phyloP scores from a whole-genome alignment of 2,113 vertebrate species.

The Triplophysa dalaica region DNA sequence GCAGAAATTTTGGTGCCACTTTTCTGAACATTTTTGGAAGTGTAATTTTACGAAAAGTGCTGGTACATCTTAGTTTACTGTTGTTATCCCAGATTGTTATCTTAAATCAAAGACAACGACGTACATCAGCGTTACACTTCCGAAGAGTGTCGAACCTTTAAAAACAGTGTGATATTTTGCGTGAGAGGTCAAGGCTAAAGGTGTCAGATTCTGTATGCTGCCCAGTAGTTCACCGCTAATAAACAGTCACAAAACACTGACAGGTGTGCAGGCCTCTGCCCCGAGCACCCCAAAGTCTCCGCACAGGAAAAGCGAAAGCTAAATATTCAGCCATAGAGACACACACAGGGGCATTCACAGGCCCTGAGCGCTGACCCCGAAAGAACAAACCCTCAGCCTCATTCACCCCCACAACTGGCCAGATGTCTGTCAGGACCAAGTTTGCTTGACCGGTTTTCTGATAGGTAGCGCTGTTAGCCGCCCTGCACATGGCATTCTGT shows the following conservation, averaged over 20 bases:
- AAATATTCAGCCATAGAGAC: conserved; percentile 58
- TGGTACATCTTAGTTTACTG: neutral
- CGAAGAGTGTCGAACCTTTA: neutral
- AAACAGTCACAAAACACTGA: conserved; percentile 59
- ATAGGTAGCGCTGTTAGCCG: conserved; percentile 10
- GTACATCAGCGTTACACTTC: conserved; percentile 14
- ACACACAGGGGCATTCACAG: conserved; percentile 32
- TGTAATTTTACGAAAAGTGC: neutral
- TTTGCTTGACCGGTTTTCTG: conserved; percentile 7
- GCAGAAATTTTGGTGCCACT: no score
- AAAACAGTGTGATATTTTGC: conserved; percentile 12
- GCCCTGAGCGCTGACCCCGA: conserved; percentile 64
- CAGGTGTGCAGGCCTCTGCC: conserved; percentile 67
- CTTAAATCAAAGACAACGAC: neutral
- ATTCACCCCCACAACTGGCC: conserved; percentile 44
- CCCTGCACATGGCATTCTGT: conserved; percentile 60
- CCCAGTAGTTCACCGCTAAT: conserved; percentile 40
- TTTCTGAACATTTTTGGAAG: no score
- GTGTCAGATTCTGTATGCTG: conserved; percentile 41
- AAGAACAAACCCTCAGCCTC: conserved; percentile 44
- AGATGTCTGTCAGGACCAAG: conserved; percentile 63
- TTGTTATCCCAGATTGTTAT: neutral
- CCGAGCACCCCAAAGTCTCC: conserved; percentile 29
- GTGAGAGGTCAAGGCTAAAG: conserved; percentile 43
- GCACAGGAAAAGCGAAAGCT: conserved; percentile 56